Conservation (phyloP, 2,888 invertebrate species). For the Phragmatobia fuliginosa region DNA sequence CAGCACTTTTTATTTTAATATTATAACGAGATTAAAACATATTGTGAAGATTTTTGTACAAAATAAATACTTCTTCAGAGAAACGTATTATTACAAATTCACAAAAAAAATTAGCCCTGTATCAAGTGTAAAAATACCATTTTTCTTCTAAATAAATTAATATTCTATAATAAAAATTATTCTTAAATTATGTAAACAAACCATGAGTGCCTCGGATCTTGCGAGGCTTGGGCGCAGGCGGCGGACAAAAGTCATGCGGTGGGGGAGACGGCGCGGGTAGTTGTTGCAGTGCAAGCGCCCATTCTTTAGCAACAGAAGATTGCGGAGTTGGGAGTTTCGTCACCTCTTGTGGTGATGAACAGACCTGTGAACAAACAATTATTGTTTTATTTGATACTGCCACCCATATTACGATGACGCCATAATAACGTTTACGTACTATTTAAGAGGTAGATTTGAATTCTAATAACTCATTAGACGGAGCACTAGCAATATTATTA, state of each 20-base stretch:
- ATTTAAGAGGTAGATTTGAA: too few relatives aligned
- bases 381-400: neutral
- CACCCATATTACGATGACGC: neutral
- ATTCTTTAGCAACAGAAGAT: conserved; percentile 58
- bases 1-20: neutral
- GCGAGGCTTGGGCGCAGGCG: conserved; percentile 73
- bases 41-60: neutral
- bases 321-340: conserved; percentile 28
- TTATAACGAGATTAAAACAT: too few relatives aligned
- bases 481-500: too few relatives aligned
- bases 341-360: conserved; percentile 45
- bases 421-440: too few relatives aligned
- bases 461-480: too few relatives aligned
- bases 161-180: neutral
- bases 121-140: neutral
- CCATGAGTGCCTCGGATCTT: conserved; percentile 81
- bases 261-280: conserved; percentile 75
- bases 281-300: conserved; percentile 76
- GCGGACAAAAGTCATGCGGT: conserved; percentile 73
- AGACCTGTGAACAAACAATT: conserved; percentile 32
- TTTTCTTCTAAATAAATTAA: neutral
- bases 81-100: neutral
- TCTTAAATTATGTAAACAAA: conserved; percentile 43
- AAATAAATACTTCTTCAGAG: neutral
- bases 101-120: neutral